Evolutionary conservation across 2,888 invertebrate species (phyloP).

Genomic region (Chymomyza caudatula): DNA sequence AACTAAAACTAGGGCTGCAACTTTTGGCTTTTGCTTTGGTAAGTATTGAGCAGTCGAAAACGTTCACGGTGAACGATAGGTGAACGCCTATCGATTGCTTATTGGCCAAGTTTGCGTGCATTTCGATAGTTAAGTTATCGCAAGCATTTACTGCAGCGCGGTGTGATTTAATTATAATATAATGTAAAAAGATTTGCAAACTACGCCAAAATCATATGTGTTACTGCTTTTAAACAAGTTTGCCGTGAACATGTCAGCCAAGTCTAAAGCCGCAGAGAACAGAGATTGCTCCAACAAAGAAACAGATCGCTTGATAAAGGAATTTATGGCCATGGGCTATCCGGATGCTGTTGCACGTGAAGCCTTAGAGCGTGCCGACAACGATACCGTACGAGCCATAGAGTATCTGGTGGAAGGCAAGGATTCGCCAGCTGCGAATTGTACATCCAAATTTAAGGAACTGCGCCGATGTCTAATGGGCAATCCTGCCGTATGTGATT

Average conservation of each 20-base stretch:
- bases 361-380: constrained; percentile 94
- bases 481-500: constrained; percentile 33
- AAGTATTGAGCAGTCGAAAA: no score
- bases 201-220: no score
- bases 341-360: constrained; percentile 87
- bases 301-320: constrained; percentile 32
- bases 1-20: background rate
- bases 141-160: constrained; percentile 8
- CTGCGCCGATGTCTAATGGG: constrained; percentile 37
- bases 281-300: constrained; percentile 5
- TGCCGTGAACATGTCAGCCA: constrained; percentile 11
- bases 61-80: no score
- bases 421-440: constrained; percentile 25
- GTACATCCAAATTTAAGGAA: constrained; percentile 9
- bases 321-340: constrained; percentile 88
- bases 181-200: background rate
- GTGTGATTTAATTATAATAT: background rate
- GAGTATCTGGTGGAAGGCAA: constrained; percentile 93
- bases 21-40: no score
- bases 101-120: constrained; percentile 9
- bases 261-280: background rate
- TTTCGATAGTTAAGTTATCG: constrained; percentile 15
- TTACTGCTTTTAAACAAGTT: no score
- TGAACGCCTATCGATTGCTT: constrained; percentile 11
- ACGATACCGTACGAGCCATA: constrained; percentile 97